Percentiles rank a stretch among this genome's conserved stretches.
phyloP scores from a whole-genome alignment of 2,888 invertebrate genomes.

The Lysandra bellargus region DNA sequence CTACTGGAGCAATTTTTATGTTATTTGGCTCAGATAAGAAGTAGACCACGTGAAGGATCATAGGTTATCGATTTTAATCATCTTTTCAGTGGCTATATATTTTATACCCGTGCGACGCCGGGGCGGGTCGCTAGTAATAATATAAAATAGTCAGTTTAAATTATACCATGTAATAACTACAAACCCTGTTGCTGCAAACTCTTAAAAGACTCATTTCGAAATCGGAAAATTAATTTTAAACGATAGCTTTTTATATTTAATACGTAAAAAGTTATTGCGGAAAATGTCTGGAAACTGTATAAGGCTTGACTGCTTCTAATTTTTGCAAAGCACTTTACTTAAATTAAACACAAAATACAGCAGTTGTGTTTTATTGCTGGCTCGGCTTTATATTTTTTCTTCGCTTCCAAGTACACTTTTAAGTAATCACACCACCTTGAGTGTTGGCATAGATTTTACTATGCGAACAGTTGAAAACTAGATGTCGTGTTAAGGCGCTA shows the following conservation, averaged over 20 bases:
- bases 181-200: no score
- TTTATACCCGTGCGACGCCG: no score
- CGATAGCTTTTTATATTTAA: neutral
- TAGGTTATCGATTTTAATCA: no score
- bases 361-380: conserved; percentile 14
- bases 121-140: no score
- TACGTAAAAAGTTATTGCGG: neutral
- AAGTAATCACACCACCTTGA: neutral
- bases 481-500: neutral
- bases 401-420: neutral
- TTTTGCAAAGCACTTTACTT: conserved; percentile 12
- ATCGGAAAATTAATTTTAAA: neutral
- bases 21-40: no score
- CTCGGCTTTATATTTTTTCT: neutral
- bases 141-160: no score
- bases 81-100: no score
- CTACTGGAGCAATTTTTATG: no score
- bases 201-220: neutral
- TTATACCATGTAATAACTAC: no score
- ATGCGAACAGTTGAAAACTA: neutral
- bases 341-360: conserved; percentile 25
- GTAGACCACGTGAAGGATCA: no score
- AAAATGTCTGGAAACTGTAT: neutral
- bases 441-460: neutral
- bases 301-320: conserved; percentile 1